These are phyloP conservation scores for Gymnobelideus leadbeateri DNA, from an alignment of 2,113 vertebrate genomes.

Conservation along the genomic window DNA sequence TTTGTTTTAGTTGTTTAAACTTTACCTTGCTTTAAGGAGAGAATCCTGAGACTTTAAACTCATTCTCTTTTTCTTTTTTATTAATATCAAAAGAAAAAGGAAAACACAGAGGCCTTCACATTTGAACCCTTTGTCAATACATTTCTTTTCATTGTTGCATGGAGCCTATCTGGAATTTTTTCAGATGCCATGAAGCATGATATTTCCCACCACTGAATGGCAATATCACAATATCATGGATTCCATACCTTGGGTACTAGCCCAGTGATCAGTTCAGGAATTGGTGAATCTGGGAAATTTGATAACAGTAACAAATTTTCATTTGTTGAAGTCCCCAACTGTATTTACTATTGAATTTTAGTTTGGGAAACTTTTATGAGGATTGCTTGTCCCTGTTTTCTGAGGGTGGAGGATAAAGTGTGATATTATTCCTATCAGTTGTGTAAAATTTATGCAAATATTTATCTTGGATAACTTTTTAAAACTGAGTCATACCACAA, in stretches of 20 bases:
- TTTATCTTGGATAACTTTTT: constrained; percentile 3
- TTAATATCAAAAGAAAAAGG: constrained; percentile 20
- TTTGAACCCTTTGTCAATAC: not conserved
- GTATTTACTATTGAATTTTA: constrained; percentile 33
- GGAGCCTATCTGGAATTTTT: not conserved
- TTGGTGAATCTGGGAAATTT: not conserved
- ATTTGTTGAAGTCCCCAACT: constrained; percentile 10
- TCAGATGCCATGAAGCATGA: not conserved
- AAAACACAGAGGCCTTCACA: not conserved
- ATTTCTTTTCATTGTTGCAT: not conserved
- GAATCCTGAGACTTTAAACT: constrained; percentile 37
- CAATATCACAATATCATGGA: not conserved
- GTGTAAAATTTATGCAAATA: constrained; percentile 24
- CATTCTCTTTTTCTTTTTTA: not conserved
- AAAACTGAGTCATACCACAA: constrained; percentile 8
- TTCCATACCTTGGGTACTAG: not conserved
- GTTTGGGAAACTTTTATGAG: constrained; percentile 26
- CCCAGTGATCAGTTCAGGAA: not conserved
- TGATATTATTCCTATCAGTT: constrained; percentile 21
- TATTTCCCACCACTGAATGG: not conserved
- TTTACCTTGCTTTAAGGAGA: constrained; percentile 8
- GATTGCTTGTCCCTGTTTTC: not conserved
- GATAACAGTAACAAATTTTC: not conserved
- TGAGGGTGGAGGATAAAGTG: not conserved
- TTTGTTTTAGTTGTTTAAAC: constrained; percentile 18